Conservation (phyloP, 2,113 vertebrate species). For the Oryzias curvinotus region DNA sequence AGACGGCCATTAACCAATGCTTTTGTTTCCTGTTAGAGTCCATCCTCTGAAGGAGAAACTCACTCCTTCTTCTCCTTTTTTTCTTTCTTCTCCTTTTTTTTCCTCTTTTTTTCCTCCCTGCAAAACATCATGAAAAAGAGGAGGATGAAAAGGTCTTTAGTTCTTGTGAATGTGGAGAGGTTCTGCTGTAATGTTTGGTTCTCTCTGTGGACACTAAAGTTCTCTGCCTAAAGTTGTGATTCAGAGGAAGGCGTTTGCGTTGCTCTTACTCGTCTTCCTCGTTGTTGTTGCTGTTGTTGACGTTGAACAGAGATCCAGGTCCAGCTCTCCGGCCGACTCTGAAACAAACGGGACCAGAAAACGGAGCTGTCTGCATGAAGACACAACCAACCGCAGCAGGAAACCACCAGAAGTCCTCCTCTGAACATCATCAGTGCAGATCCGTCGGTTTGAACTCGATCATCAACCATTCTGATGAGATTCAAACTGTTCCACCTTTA, state of each 20-base stretch:
- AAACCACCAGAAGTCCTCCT: no score
- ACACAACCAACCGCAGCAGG: no score
- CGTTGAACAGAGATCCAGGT: slow-evolving; percentile 76
- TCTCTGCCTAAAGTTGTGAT: no score
- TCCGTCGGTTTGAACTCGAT: no score
- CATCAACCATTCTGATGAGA: no score
- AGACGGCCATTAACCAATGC: not conserved
- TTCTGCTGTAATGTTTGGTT: no score
- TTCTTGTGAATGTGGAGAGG: not conserved
- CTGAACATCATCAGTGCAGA: no score
- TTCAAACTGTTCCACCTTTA: no score
- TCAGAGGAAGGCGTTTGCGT: not conserved
- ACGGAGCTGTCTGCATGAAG: no score
- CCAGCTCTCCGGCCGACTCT: slow-evolving; percentile 35
- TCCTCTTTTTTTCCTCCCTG: slow-evolving; percentile 70
- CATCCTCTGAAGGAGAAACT: slow-evolving; percentile 2
- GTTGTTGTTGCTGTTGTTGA: slow-evolving; percentile 94
- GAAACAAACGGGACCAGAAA: not conserved
- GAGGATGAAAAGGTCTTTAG: not conserved
- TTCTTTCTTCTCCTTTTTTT: slow-evolving; percentile 58
- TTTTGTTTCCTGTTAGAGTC: not conserved
- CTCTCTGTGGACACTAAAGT: no score
- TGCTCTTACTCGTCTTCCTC: slow-evolving; percentile 78
- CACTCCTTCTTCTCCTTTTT: slow-evolving; percentile 63
- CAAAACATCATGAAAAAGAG: not conserved